Evolutionary conservation across 1,140 invertebrate genomes (phyloP), one percentile per base, ranked within the genome.

Genomic region (Aphelenchoides besseyi): DNA sequence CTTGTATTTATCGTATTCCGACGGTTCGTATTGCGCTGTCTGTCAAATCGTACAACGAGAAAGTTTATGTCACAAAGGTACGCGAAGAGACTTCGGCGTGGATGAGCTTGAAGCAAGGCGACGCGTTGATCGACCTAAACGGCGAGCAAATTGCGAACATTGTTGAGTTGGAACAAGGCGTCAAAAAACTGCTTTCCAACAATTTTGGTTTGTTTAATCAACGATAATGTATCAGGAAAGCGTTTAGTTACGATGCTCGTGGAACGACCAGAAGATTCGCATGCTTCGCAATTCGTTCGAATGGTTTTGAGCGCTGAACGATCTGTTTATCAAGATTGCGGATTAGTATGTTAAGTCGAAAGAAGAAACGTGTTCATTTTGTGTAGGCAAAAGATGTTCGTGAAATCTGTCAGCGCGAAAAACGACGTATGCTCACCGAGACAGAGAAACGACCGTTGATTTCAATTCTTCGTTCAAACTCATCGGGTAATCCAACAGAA

Each of bases 1-100:
- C n/a, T n/a, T n/a, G n/a, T n/a, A n/a, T n/a, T n/a, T n/a, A n/a
- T n/a, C n/a, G n/a, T n/a, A n/a, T n/a, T n/a, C n/a, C n/a, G n/a
- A n/a, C n/a, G n/a, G n/a, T n/a, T n/a, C n/a, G n/a, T n/a, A n/a
- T n/a, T n/a, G n/a, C n/a, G n/a, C n/a, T n/a, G n/a, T n/a, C n/a
- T n/a, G n/a, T n/a, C n/a, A n/a, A n/a, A n/a, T 48, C 41, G 41
- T 48, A 48, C 41, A 48, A 48, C 41, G 41, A 48, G 41, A 48
- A 48, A 23, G 41, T 48, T 48, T 48, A 48, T 23, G 41, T 48
- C 41, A 48, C 41, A 23, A 48, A 48, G 41, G 41, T 48, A 23
- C 41, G 41, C 41, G 41, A 48, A 23, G 41, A 48, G 41, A 48
- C 41, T 12, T 48, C 41, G 12, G 41, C 41, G 12, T 48, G 41